These are phyloP conservation scores for Loxodonta africana DNA, from an alignment of 2,113 vertebrate species.

Conservation along the genomic window DNA sequence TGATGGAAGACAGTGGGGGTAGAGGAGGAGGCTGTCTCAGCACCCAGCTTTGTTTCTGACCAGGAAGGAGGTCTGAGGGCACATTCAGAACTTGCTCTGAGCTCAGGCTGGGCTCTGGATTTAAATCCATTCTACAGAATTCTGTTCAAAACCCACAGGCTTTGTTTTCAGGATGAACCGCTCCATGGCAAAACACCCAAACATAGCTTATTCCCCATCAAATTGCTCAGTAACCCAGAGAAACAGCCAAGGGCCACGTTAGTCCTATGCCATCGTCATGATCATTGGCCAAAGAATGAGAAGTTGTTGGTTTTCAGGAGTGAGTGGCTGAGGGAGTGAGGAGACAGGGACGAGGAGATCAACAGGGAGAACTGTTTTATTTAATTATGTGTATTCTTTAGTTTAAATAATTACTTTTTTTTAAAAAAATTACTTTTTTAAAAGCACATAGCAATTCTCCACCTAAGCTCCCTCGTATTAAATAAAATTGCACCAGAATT, in stretches of 20 bases:
- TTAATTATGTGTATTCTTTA: neutral
- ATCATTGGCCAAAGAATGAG: neutral
- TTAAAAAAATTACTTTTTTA: neutral
- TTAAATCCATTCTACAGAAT: neutral
- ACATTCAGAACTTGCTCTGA: neutral
- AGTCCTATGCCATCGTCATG: no score
- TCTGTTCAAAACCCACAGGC: neutral
- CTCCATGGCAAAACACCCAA: neutral
- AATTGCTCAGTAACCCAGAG: accelerated
- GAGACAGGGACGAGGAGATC: neutral
- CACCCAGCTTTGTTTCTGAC: neutral
- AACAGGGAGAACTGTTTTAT: neutral
- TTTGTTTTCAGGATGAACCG: neutral
- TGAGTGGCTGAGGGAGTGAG: neutral
- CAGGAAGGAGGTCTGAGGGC: neutral
- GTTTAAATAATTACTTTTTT: neutral
- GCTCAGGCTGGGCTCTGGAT: neutral
- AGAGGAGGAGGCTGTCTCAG: accelerated
- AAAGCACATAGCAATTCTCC: neutral
- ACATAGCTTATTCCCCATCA: neutral
- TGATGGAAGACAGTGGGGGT: no score
- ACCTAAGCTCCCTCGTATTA: neutral
- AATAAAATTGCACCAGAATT: neutral
- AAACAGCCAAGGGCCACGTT: neutral
- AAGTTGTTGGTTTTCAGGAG: neutral